phyloP scores from a whole-genome alignment of 2,797 vertebrate genomes.

The Coluber constrictor region DNA sequence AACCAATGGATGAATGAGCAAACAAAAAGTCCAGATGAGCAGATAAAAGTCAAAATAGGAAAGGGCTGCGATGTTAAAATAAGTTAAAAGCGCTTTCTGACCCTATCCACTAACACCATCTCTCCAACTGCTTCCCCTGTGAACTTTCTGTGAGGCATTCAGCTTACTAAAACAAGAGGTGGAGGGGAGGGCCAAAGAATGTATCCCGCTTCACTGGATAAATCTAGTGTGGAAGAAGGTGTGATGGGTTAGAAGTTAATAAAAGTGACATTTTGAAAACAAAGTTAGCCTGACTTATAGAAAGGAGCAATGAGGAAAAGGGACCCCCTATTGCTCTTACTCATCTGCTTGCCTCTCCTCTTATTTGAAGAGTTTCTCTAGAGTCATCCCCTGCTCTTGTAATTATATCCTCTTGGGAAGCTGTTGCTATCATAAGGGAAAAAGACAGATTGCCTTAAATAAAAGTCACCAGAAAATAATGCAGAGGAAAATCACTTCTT shows the following conservation, averaged over 20 bases:
- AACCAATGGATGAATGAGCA: conserved; percentile 64
- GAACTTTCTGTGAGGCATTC: conserved; percentile 77
- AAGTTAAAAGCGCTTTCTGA: conserved; percentile 72
- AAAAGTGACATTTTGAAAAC: conserved; percentile 72
- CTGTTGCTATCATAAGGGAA: conserved; percentile 46
- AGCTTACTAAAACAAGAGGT: conserved; percentile 61
- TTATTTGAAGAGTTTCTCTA: conserved; percentile 53
- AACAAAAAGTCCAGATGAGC: conserved; percentile 65
- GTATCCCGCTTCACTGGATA: conserved; percentile 71
- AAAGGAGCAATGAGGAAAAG: conserved; percentile 57
- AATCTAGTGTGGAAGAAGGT: conserved; percentile 63
- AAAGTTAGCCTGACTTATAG: conserved; percentile 65
- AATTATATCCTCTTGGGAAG: neutral
- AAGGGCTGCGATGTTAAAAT: conserved; percentile 62
- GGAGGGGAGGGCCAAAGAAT: conserved; percentile 69
- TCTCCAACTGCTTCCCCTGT: conserved; percentile 65
- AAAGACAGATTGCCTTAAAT: conserved; percentile 59
- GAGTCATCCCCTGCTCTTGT: conserved; percentile 48
- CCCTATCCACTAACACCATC: conserved; percentile 60
- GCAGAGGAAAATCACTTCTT: neutral
- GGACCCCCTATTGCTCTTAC: conserved; percentile 62
- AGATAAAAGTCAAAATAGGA: conserved; percentile 65
- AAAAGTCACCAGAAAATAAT: conserved; percentile 42
- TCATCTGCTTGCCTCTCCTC: conserved; percentile 53
- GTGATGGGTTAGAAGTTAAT: conserved; percentile 77